Evolutionary conservation across 2,888 invertebrate genomes (phyloP).

Genomic region (Nephrotoma flavescens): DNA sequence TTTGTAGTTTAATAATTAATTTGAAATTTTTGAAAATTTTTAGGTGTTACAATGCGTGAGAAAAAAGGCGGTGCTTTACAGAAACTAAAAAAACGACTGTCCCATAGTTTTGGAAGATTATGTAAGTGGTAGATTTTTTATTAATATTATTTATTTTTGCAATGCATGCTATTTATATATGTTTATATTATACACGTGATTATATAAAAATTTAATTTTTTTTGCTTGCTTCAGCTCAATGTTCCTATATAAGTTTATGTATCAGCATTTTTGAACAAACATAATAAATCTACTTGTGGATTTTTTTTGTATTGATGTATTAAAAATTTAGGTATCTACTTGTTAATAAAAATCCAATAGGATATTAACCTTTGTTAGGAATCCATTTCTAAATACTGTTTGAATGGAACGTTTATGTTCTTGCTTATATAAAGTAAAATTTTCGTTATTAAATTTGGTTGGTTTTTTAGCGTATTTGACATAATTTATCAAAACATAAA

Average conservation of each 20-base stretch:
- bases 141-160: neutral
- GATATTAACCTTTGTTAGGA: neutral
- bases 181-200: neutral
- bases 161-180: neutral
- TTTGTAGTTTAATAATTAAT: neutral
- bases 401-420: neutral
- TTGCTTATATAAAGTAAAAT: neutral
- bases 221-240: constrained; percentile 1
- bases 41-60: constrained; percentile 81
- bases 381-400: neutral
- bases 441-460: neutral
- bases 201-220: neutral
- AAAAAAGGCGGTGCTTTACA: constrained; percentile 87
- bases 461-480: neutral
- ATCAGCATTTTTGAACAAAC: neutral
- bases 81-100: constrained; percentile 87
- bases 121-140: constrained; percentile 51
- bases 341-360: neutral
- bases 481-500: neutral
- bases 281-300: neutral
- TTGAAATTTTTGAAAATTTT: constrained; percentile 16
- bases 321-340: neutral
- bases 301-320: neutral
- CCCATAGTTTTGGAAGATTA: constrained; percentile 90
- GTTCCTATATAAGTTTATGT: neutral